Conservation (phyloP, 2,888 invertebrate genomes). For the Limnephilus marmoratus region DNA sequence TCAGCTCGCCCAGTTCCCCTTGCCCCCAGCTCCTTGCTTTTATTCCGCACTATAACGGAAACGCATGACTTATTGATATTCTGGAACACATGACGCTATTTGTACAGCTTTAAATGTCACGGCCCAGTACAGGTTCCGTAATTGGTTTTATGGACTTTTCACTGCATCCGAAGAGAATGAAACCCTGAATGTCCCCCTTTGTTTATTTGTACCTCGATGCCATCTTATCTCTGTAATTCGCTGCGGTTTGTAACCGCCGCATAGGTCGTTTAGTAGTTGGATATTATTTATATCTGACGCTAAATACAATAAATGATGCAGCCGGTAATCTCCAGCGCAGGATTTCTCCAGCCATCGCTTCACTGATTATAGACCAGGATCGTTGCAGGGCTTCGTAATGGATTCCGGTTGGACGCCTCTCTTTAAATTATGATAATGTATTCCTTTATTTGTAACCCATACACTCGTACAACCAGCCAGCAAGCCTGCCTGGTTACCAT, state of each 20-base stretch:
- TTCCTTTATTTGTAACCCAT: slow-evolving; percentile 57
- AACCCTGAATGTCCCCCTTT: slow-evolving; percentile 10
- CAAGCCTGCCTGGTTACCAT: slow-evolving; percentile 32
- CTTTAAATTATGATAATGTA: slow-evolving; percentile 62
- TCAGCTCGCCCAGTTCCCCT: background rate
- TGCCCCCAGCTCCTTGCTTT: background rate
- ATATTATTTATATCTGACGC: slow-evolving; percentile 63
- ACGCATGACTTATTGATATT: background rate
- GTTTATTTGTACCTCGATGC: slow-evolving; percentile 6
- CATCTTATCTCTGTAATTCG: slow-evolving; percentile 37
- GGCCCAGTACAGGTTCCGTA: background rate
- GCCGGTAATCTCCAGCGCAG: slow-evolving; percentile 48
- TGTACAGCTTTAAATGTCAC: background rate
- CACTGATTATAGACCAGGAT: slow-evolving; percentile 57
- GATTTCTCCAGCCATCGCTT: slow-evolving; percentile 45
- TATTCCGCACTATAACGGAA: background rate
- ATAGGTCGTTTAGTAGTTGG: slow-evolving; percentile 22
- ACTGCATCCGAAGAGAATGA: background rate
- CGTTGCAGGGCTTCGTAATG: slow-evolving; percentile 48
- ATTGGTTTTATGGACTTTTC: background rate
- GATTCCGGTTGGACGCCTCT: slow-evolving; percentile 59
- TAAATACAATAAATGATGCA: slow-evolving; percentile 63
- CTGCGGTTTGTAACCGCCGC: slow-evolving; percentile 17
- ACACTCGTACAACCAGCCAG: background rate
- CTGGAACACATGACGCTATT: background rate